These are phyloP conservation scores for Stichopus horrens DNA, from an alignment of 53 echinoderm and acorn worm genomes.

Conservation along the genomic window DNA sequence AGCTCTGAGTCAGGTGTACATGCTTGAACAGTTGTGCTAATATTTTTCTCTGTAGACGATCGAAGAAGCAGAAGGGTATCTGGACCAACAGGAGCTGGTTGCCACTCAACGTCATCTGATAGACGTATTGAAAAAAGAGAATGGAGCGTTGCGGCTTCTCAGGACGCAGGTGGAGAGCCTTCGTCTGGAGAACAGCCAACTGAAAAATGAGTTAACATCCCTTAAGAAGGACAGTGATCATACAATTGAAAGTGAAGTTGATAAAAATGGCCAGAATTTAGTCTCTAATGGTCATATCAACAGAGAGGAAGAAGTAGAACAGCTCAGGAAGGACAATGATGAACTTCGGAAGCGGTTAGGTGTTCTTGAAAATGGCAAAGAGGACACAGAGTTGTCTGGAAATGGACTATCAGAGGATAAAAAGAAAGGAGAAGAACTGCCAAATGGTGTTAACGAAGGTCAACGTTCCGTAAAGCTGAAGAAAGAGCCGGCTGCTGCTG, in stretches of 20 bases:
- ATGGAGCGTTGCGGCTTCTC: constrained; percentile 74
- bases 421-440: not conserved
- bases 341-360: constrained; percentile 51
- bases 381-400: constrained; percentile 7
- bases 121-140: constrained; percentile 69
- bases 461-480: constrained; percentile 20
- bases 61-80: constrained; percentile 55
- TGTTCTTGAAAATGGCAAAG: constrained; percentile 51
- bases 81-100: constrained; percentile 58
- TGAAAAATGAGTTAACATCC: constrained; percentile 55
- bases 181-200: constrained; percentile 62
- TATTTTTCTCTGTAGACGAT: constrained; percentile 49
- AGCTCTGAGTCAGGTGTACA: constrained; percentile 62
- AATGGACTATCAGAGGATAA: constrained; percentile 27
- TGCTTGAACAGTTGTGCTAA: constrained; percentile 38
- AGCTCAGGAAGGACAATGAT: constrained; percentile 64
- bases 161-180: constrained; percentile 70
- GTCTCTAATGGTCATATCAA: not conserved
- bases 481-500: constrained; percentile 51
- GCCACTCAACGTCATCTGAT: constrained; percentile 74
- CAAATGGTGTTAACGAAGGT: not conserved
- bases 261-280: not conserved
- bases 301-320: constrained; percentile 46
- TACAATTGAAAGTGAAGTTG: not conserved
- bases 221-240: constrained; percentile 23